Conservation (phyloP, 2,113 vertebrate genomes). For the Calypte anna region DNA sequence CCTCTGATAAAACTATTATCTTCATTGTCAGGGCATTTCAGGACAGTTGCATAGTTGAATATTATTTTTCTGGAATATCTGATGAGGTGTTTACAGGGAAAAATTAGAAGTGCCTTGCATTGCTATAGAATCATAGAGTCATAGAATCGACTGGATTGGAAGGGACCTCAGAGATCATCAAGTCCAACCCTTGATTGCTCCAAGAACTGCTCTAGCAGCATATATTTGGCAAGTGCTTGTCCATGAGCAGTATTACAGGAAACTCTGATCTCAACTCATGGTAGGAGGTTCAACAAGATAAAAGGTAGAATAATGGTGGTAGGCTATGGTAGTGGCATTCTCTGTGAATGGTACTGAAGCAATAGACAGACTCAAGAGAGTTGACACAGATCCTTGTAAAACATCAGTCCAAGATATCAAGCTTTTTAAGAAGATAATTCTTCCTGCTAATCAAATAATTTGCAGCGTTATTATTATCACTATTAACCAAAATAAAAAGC, state of each 20-base stretch:
- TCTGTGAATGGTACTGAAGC: not conserved
- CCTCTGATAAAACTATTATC: constrained; percentile 66
- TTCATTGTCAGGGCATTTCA: constrained; percentile 1
- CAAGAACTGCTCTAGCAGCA: not conserved
- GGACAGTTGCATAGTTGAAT: not conserved
- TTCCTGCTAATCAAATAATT: not conserved
- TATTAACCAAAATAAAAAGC: too few species aligned
- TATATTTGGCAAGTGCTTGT: not conserved
- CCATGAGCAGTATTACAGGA: not conserved
- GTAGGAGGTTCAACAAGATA: not conserved
- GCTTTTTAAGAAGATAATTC: not conserved
- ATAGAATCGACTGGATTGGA: too few species aligned
- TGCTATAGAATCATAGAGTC: not conserved
- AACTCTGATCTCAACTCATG: not conserved
- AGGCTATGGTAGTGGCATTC: not conserved
- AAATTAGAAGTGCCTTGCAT: constrained; percentile 22
- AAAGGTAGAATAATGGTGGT: not conserved
- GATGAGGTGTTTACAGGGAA: constrained; percentile 39
- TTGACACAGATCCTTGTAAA: not conserved
- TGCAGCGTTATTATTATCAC: too few species aligned
- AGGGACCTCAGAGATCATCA: too few species aligned
- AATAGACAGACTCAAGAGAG: not conserved
- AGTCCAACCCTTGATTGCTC: not conserved
- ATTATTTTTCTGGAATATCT: constrained; percentile 28
- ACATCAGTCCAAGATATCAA: not conserved